phyloP scores from a whole-genome alignment of 1,140 invertebrate genomes.

The Caenorhabditis elegans region DNA sequence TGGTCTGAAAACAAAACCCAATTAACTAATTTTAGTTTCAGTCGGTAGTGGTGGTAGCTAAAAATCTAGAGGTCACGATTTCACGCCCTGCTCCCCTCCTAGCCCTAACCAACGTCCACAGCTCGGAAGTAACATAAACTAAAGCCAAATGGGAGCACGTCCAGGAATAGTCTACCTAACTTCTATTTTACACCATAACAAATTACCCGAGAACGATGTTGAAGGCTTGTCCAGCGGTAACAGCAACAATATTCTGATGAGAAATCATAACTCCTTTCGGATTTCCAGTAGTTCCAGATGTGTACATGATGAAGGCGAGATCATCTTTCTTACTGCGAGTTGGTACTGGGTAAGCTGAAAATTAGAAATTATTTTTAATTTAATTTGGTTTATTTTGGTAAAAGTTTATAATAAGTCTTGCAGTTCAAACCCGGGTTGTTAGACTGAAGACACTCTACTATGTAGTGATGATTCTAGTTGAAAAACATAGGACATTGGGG shows the following conservation, averaged over 20 bases:
- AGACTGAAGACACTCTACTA: not conserved
- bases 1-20: constrained; percentile 69
- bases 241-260: constrained; percentile 85
- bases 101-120: too few relatives aligned
- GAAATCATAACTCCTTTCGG: constrained; percentile 75
- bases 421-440: not conserved
- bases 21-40: not conserved
- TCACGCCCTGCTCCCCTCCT: too few relatives aligned
- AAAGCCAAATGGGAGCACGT: too few relatives aligned
- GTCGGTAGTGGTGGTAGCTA: too few relatives aligned
- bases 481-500: too few relatives aligned
- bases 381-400: too few relatives aligned
- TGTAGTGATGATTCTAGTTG: too few relatives aligned
- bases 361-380: not conserved
- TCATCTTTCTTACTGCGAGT: constrained; percentile 72
- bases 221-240: constrained; percentile 83
- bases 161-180: too few relatives aligned
- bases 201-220: constrained; percentile 68
- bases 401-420: too few relatives aligned
- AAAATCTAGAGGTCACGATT: too few relatives aligned
- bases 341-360: constrained; percentile 22
- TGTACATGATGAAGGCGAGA: constrained; percentile 92
- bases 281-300: constrained; percentile 86
- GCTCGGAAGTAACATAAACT: too few relatives aligned
- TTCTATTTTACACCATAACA: not conserved